These are phyloP conservation scores for Acanthoscelides obtectus DNA, from an alignment of 2,888 invertebrate genomes.

Conservation along the genomic window DNA sequence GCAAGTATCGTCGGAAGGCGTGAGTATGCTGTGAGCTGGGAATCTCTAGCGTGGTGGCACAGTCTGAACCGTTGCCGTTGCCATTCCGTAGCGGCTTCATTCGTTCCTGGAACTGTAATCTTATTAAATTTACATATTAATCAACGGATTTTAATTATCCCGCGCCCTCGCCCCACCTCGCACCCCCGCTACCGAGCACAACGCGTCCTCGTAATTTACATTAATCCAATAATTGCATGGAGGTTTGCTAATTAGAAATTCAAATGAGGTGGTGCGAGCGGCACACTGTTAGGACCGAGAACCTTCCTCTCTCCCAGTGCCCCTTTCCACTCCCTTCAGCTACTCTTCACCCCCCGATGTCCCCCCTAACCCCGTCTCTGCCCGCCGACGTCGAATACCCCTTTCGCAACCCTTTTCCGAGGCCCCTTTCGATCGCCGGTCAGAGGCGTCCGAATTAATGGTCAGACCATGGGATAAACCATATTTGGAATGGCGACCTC, in stretches of 20 bases:
- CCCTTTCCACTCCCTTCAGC: conserved; percentile 15
- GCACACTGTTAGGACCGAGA: not conserved
- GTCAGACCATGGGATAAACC: no score
- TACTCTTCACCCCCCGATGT: conserved; percentile 12
- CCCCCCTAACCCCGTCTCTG: conserved; percentile 17
- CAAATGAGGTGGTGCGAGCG: conserved; percentile 51
- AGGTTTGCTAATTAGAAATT: conserved; percentile 90
- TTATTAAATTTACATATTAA: conserved; percentile 98
- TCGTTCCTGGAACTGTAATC: conserved; percentile 92
- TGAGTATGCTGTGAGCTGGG: no score
- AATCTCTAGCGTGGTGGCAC: conserved; percentile 2
- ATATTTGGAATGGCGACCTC: no score
- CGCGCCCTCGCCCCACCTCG: conserved; percentile 51
- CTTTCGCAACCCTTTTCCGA: conserved; percentile 18
- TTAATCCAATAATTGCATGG: conserved; percentile 92
- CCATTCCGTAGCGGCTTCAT: conserved; percentile 36
- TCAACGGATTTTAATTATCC: conserved; percentile 97
- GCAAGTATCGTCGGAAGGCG: conserved; percentile 4
- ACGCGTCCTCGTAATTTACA: conserved; percentile 63
- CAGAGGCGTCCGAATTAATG: not conserved
- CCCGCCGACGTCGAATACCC: conserved; percentile 15
- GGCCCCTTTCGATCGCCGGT: not conserved
- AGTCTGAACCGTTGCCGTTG: conserved; percentile 25
- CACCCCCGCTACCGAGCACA: conserved; percentile 41
- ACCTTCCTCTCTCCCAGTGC: conserved; percentile 19